Percentiles rank a stretch among this genome's conserved stretches.
Evolutionary conservation across 2,888 invertebrate species (phyloP).

Genomic region (Sylvicola cinctus): DNA sequence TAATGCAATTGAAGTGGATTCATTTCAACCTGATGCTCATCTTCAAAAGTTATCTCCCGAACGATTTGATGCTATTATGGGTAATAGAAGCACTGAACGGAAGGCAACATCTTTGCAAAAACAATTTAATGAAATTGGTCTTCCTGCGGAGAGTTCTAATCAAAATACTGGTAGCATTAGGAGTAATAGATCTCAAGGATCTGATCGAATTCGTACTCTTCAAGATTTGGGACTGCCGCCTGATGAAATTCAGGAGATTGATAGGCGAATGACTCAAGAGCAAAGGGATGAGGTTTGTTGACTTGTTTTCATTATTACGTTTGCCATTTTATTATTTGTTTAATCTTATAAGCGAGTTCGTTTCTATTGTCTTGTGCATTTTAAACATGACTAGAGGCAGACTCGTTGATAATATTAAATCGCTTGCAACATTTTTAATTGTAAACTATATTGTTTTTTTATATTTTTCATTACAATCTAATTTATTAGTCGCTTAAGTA

Average conservation of each 20-base stretch:
- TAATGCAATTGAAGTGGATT: slow-evolving; percentile 14
- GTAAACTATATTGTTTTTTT: neutral
- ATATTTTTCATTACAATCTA: too few species aligned
- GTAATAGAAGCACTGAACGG: neutral
- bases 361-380: neutral
- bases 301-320: neutral
- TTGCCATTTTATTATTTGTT: neutral
- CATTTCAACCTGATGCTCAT: slow-evolving; percentile 19
- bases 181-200: neutral
- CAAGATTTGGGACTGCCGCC: slow-evolving; percentile 28
- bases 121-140: neutral
- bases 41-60: slow-evolving; percentile 22
- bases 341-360: neutral
- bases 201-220: slow-evolving; percentile 12
- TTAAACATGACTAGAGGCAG: too few species aligned
- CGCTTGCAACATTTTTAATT: too few species aligned
- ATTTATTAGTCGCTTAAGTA: too few species aligned
- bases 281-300: slow-evolving; percentile 43
- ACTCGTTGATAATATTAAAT: too few species aligned
- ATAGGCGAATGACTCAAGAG: slow-evolving; percentile 40
- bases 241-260: slow-evolving; percentile 33
- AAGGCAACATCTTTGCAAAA: neutral
- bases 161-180: neutral
- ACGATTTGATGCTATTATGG: slow-evolving; percentile 15
- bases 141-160: neutral